Evolutionary conservation across 2,113 vertebrate species (phyloP).

Genomic region (Capricornis sumatraensis): DNA sequence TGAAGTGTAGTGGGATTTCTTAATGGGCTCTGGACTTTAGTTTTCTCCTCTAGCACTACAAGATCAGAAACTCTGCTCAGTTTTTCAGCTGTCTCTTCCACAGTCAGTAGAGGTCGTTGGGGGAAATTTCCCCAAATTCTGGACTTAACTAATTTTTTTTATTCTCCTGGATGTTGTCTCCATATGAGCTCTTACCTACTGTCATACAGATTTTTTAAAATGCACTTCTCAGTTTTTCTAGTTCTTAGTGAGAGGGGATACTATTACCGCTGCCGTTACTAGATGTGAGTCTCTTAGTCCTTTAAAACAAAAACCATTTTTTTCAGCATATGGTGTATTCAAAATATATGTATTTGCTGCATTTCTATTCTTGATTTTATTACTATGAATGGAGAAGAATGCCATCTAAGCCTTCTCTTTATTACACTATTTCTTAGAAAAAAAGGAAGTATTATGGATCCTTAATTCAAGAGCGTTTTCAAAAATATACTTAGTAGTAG

Average conservation of each 20-base stretch:
- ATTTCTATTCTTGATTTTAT: neutral
- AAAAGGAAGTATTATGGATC: neutral
- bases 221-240: neutral
- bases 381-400: conserved; percentile 13
- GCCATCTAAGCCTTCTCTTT: neutral
- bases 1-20: neutral
- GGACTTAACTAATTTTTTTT: neutral
- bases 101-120: neutral
- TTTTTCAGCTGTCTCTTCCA: neutral
- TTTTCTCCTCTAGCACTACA: neutral
- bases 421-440: neutral
- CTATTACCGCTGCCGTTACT: neutral
- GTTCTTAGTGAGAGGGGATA: neutral
- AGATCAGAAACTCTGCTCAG: neutral
- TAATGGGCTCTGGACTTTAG: neutral
- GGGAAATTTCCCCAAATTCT: neutral
- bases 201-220: neutral
- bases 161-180: neutral
- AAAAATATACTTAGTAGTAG: neutral
- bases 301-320: neutral
- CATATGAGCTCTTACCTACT: neutral
- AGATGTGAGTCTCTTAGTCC: neutral
- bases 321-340: neutral
- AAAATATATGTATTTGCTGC: conserved; percentile 6
- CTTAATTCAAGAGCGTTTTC: neutral